These are phyloP conservation scores for Perithous albicinctus DNA, from an alignment of 2,888 invertebrate genomes.

Conservation along the genomic window DNA sequence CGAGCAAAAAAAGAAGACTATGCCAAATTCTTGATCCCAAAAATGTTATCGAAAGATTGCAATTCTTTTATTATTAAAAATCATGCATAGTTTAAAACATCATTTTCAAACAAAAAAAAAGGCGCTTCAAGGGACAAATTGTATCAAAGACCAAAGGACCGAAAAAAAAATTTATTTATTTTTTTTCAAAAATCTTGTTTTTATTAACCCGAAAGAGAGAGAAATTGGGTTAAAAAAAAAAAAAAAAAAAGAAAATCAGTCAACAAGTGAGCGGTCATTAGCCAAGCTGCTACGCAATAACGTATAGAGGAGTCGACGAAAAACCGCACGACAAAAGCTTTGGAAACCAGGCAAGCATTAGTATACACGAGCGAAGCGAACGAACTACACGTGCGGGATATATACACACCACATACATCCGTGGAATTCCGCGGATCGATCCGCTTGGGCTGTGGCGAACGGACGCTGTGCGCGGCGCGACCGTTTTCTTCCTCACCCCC, in stretches of 20 bases:
- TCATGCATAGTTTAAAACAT: no score
- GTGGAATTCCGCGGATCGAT: slow-evolving; percentile 58
- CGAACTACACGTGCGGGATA: background rate
- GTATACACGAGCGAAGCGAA: background rate
- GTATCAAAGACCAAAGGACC: no score
- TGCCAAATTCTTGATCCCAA: no score
- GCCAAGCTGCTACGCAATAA: background rate
- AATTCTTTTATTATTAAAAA: no score
- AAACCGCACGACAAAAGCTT: background rate
- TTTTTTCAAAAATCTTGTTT: no score
- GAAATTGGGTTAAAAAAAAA: background rate
- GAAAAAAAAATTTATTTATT: no score
- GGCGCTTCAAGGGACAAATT: no score
- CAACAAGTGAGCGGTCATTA: slow-evolving; percentile 12
- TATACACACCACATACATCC: slow-evolving; percentile 9
- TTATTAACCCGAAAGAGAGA: background rate
- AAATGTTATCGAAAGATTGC: no score
- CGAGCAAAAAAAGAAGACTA: no score
- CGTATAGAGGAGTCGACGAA: background rate
- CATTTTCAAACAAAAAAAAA: no score
- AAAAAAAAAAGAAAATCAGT: background rate
- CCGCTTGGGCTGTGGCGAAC: slow-evolving; percentile 53
- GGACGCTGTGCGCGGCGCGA: slow-evolving; percentile 61
- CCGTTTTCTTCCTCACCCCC: slow-evolving; percentile 45
- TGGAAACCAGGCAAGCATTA: background rate